phyloP scores from a whole-genome alignment of 1,140 invertebrate species.

The Drosophila tsacasi region DNA sequence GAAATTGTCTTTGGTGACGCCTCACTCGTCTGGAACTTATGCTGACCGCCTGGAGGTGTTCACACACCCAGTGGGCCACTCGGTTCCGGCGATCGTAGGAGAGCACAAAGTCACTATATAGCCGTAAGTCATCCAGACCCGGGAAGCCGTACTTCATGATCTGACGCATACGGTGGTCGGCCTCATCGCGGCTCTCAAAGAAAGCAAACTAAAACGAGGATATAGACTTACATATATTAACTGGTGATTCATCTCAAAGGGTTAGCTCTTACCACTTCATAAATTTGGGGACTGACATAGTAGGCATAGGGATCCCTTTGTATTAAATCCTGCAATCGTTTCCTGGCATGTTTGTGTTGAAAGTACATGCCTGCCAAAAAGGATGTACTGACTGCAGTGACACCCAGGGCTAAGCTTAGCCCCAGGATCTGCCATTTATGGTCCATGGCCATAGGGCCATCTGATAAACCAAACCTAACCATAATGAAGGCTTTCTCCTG shows the following conservation, averaged over 20 bases:
- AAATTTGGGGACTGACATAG: slow-evolving; percentile 66
- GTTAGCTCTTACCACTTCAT: slow-evolving; percentile 43
- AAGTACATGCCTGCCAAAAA: slow-evolving; percentile 64
- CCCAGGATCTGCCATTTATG: slow-evolving; percentile 47
- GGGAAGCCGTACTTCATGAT: slow-evolving; percentile 98
- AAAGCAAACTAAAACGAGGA: slow-evolving; percentile 40
- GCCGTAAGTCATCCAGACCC: slow-evolving; percentile 93
- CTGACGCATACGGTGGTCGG: slow-evolving; percentile 87
- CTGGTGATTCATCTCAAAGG: not conserved
- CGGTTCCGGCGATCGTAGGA: slow-evolving; percentile 96
- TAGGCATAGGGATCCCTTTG: slow-evolving; percentile 72
- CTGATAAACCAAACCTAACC: not conserved
- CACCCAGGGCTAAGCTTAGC: slow-evolving; percentile 38
- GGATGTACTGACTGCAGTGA: slow-evolving; percentile 22
- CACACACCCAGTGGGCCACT: slow-evolving; percentile 98
- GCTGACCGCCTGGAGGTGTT: slow-evolving; percentile 91
- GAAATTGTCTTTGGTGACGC: slow-evolving; percentile 92
- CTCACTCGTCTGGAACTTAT: slow-evolving; percentile 86
- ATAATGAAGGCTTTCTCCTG: slow-evolving; percentile 8
- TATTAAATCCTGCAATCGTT: slow-evolving; percentile 44
- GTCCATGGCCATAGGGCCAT: slow-evolving; percentile 11
- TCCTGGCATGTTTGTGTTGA: slow-evolving; percentile 56
- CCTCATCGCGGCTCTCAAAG: slow-evolving; percentile 18
- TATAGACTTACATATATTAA: not conserved
- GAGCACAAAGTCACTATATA: slow-evolving; percentile 96